Conservation (phyloP, 2,113 vertebrate species). For the Cathartes aura region DNA sequence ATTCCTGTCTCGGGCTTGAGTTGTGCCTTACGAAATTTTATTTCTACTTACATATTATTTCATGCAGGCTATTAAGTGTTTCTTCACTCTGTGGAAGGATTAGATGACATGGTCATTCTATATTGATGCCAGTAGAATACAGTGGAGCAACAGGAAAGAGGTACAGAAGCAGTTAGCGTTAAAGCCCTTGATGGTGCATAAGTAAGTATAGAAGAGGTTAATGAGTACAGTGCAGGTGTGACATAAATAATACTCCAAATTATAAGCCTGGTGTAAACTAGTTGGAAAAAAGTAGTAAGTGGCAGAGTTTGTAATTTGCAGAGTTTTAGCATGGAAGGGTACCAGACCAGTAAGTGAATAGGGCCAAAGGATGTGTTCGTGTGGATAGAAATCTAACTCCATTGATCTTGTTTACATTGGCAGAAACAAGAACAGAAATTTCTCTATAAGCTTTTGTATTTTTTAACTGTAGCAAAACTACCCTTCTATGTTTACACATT, state of each 20-base stretch:
- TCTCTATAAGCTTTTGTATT: not conserved
- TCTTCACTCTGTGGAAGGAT: not conserved
- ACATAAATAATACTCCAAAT: not conserved
- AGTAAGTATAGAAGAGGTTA: not conserved
- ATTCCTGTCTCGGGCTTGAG: not conserved
- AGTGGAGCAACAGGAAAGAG: not conserved
- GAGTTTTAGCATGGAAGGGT: not conserved
- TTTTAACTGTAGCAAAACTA: not conserved
- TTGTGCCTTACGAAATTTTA: not conserved
- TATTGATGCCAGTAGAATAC: not conserved
- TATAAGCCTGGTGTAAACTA: not conserved
- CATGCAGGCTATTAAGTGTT: not conserved
- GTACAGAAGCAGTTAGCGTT: not conserved
- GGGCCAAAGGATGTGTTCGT: not conserved
- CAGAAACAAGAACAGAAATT: not conserved
- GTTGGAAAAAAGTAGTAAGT: not conserved
- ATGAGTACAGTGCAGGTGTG: not conserved
- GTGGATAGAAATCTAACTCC: not conserved
- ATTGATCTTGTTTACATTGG: not conserved
- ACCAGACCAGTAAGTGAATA: not conserved
- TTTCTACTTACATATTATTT: not conserved
- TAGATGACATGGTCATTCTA: not conserved
- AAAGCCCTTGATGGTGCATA: not conserved
- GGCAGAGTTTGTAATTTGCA: not conserved
- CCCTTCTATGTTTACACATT: not conserved